Evolutionary conservation across 2,888 invertebrate species (phyloP).

Genomic region (Conomelus anceps): DNA sequence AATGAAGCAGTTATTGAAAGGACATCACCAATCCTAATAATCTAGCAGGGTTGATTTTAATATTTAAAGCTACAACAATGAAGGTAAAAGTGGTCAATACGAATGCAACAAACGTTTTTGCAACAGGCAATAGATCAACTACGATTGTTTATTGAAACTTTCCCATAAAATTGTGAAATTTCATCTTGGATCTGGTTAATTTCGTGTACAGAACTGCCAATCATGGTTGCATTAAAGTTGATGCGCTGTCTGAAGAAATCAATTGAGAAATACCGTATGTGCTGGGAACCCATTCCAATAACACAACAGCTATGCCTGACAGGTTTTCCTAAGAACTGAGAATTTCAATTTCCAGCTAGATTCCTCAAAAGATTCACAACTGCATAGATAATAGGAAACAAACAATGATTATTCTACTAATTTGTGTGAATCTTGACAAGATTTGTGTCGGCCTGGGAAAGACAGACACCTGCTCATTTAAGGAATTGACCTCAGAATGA

Average conservation of each 20-base stretch:
- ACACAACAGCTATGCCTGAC: not conserved
- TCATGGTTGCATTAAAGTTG: no score
- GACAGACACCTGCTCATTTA: not conserved
- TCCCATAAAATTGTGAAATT: no score
- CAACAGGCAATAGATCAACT: no score
- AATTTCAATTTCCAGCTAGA: not conserved
- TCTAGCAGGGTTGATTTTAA: no score
- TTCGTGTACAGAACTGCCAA: no score
- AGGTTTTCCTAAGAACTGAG: not conserved
- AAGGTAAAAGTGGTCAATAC: no score
- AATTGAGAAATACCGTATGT: not conserved
- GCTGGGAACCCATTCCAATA: not conserved
- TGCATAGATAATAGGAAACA: not conserved
- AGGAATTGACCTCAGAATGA: not conserved
- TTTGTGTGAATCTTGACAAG: not conserved
- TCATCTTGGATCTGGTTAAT: no score
- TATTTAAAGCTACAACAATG: no score
- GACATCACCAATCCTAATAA: no score
- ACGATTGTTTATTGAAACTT: no score
- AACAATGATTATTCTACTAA: not conserved
- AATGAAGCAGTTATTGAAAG: no score
- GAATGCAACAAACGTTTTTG: no score
- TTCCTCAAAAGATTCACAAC: not conserved
- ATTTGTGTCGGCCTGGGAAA: not conserved
- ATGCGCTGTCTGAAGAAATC: not conserved